A percentile compares a stretch with the other conserved stretches of the same genome.
Evolutionary conservation across 2,888 invertebrate genomes (phyloP).

Genomic region (Diarsia rubi): DNA sequence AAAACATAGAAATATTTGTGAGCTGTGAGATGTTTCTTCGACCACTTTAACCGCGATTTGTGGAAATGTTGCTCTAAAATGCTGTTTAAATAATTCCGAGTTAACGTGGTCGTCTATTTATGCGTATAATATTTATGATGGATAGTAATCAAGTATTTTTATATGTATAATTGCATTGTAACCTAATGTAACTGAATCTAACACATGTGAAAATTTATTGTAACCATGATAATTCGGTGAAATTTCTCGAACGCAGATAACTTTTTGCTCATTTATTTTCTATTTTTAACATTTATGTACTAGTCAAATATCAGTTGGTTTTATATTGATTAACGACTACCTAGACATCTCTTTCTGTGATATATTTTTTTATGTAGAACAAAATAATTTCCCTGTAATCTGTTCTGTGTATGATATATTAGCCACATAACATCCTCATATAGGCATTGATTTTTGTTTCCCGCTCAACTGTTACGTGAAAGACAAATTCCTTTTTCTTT

Average conservation of each 20-base stretch:
- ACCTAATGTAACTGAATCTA: slow-evolving; percentile 52
- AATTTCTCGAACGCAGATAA: slow-evolving; percentile 52
- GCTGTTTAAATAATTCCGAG: slow-evolving; percentile 22
- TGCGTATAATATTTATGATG: slow-evolving; percentile 68
- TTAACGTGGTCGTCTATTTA: slow-evolving; percentile 63
- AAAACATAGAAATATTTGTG: slow-evolving; percentile 70
- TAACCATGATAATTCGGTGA: slow-evolving; percentile 40
- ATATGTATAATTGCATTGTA: slow-evolving; percentile 67
- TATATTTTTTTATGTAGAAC: slow-evolving; percentile 85
- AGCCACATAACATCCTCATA: slow-evolving; percentile 86
- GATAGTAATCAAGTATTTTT: slow-evolving; percentile 71
- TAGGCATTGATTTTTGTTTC: slow-evolving; percentile 69
- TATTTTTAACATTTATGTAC: slow-evolving; percentile 78
- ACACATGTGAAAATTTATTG: slow-evolving; percentile 48
- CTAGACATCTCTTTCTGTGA: slow-evolving; percentile 85
- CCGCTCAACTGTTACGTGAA: slow-evolving; percentile 72
- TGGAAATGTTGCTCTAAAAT: slow-evolving; percentile 21
- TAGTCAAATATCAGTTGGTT: slow-evolving; percentile 86
- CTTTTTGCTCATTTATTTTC: slow-evolving; percentile 76
- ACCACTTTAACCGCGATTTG: slow-evolving; percentile 42
- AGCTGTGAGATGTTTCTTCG: slow-evolving; percentile 61
- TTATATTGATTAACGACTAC: slow-evolving; percentile 75
- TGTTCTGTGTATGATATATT: slow-evolving; percentile 77
- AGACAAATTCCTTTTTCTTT: slow-evolving; percentile 64
- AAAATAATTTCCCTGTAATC: slow-evolving; percentile 76